Evolutionary conservation across 2,888 invertebrate species (phyloP).

Genomic region (Spicauda simplicius): DNA sequence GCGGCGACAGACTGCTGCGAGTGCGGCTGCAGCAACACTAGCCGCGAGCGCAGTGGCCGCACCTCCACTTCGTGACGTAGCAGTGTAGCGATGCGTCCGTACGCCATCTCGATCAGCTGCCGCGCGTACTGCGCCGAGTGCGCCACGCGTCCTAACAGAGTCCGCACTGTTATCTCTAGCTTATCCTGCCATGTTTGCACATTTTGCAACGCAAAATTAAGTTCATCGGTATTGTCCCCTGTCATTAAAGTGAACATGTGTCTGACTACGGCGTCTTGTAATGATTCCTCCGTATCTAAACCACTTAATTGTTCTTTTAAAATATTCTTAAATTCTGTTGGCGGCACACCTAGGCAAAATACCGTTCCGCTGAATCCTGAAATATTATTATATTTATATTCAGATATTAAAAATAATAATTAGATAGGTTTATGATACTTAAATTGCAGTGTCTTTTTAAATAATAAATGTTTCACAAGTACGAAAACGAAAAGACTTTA

Average conservation of each 20-base stretch:
- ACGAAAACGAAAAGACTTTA: too few species aligned
- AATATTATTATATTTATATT: not conserved
- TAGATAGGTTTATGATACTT: too few species aligned
- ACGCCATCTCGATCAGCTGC: constrained; percentile 51
- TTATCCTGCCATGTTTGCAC: constrained; percentile 45
- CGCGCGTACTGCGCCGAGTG: constrained; percentile 57
- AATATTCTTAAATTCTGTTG: constrained; percentile 50
- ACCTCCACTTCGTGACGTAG: constrained; percentile 42
- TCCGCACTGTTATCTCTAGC: constrained; percentile 50
- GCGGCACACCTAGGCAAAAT: constrained; percentile 59
- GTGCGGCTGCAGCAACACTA: constrained; percentile 48
- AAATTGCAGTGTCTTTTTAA: too few species aligned
- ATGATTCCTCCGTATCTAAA: constrained; percentile 48
- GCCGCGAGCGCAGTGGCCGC: constrained; percentile 48
- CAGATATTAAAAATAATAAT: too few species aligned
- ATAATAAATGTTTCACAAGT: too few species aligned
- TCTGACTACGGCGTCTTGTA: constrained; percentile 55
- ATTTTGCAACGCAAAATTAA: not conserved
- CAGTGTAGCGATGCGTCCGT: constrained; percentile 45
- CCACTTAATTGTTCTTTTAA: constrained; percentile 51
- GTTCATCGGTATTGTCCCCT: constrained; percentile 17
- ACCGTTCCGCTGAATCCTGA: constrained; percentile 60
- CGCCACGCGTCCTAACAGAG: constrained; percentile 48
- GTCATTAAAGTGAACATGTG: constrained; percentile 61
- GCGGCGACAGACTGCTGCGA: not conserved